Evolutionary conservation across 2,888 invertebrate genomes (phyloP).

Genomic region (Allolobophora icterica): DNA sequence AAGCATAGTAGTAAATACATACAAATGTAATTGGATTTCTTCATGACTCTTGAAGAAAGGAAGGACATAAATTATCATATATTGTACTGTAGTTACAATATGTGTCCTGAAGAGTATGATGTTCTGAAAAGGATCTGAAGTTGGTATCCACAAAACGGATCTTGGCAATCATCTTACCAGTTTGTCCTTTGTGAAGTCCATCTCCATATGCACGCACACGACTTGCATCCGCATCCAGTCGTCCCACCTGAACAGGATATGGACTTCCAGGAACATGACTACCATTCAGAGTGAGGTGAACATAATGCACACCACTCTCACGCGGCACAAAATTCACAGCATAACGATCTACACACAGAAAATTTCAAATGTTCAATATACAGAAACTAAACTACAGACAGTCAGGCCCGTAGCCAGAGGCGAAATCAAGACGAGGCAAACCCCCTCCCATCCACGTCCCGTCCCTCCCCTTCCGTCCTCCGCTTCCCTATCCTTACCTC

Average conservation of each 20-base stretch:
- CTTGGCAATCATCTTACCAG: conserved; percentile 72
- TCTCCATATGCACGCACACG: conserved; percentile 83
- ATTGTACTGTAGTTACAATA: neutral
- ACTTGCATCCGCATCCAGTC: conserved; percentile 91
- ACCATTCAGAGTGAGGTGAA: conserved; percentile 93
- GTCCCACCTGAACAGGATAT: conserved; percentile 79
- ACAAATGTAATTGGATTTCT: neutral
- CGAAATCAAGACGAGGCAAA: too few species aligned
- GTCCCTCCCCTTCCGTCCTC: too few species aligned
- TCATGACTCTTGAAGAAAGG: too few species aligned
- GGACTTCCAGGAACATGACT: conserved; percentile 96
- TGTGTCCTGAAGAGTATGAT: neutral
- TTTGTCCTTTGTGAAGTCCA: conserved; percentile 83
- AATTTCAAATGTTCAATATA: neutral
- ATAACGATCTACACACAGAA: conserved; percentile 62
- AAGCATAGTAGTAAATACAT: neutral
- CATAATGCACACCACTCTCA: conserved; percentile 86
- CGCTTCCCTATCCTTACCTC: too few species aligned
- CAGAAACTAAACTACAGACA: neutral
- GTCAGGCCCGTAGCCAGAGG: too few species aligned
- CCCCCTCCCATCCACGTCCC: too few species aligned
- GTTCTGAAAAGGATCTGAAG: neutral
- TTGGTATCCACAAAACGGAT: neutral
- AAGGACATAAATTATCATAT: too few species aligned
- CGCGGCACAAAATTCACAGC: conserved; percentile 79